phyloP scores from a whole-genome alignment of 2,888 invertebrate species.

The Lepeophtheirus nordmannii region DNA sequence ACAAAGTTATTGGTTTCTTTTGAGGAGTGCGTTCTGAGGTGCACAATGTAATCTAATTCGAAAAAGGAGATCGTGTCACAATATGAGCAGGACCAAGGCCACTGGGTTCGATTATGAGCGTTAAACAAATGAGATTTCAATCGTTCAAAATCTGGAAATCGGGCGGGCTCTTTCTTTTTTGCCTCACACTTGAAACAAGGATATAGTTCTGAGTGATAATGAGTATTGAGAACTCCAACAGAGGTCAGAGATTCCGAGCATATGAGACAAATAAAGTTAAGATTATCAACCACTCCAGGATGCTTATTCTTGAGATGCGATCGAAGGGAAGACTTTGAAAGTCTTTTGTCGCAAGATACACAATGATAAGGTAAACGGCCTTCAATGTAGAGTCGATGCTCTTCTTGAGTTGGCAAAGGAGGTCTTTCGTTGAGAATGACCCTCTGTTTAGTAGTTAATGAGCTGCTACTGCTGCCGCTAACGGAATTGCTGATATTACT shows the following conservation, averaged over 20 bases:
- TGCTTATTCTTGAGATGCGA: conserved; percentile 3
- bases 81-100: conserved; percentile 5
- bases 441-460: neutral
- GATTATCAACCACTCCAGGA: neutral
- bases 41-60: neutral
- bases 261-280: neutral
- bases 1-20: neutral
- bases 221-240: neutral
- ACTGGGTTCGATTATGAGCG: neutral
- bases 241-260: conserved; percentile 4
- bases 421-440: neutral
- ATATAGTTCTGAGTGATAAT: neutral
- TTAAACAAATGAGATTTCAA: neutral
- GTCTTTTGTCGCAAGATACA: neutral
- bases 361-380: neutral
- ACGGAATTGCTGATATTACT: no score
- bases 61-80: neutral
- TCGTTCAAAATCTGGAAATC: conserved; percentile 1
- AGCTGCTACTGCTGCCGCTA: neutral
- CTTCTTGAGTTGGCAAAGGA: neutral
- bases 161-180: neutral
- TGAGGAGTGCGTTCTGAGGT: neutral
- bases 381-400: neutral
- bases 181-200: neutral
- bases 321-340: neutral